A percentile compares a stretch with the other conserved stretches of the same genome.
phyloP scores from a whole-genome alignment of 2,888 invertebrate species.

The Muscina levida region DNA sequence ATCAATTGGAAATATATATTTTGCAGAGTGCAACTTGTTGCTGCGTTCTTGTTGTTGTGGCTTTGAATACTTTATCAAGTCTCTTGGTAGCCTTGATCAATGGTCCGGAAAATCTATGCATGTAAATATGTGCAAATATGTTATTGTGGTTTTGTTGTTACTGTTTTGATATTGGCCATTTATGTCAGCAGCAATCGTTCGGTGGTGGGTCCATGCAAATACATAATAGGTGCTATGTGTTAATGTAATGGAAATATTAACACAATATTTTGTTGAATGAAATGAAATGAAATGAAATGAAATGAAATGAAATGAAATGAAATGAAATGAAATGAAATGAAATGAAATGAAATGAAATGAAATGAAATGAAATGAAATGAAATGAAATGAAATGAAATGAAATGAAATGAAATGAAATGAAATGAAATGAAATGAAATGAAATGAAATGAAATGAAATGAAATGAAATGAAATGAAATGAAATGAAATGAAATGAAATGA shows the following conservation, averaged over 20 bases:
- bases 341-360: too few relatives aligned
- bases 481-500: too few relatives aligned
- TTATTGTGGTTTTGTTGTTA: constrained; percentile 26
- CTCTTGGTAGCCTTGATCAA: constrained; percentile 79
- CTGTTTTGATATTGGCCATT: constrained; percentile 66
- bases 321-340: too few relatives aligned
- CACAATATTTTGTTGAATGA: neutral
- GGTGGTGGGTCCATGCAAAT: constrained; percentile 47
- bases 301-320: too few relatives aligned
- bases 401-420: too few relatives aligned
- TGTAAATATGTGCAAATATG: constrained; percentile 67
- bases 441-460: too few relatives aligned
- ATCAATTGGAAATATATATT: neutral
- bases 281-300: too few relatives aligned
- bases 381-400: too few relatives aligned
- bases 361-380: too few relatives aligned
- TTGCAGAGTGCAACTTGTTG: constrained; percentile 14
- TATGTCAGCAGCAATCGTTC: constrained; percentile 18
- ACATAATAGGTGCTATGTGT: too few relatives aligned
- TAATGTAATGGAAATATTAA: neutral
- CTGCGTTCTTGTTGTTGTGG: constrained; percentile 56
- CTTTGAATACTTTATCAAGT: constrained; percentile 67
- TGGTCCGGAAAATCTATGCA: constrained; percentile 78
- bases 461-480: too few relatives aligned
- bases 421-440: too few relatives aligned